phyloP scores from a whole-genome alignment of 2,797 vertebrate genomes.

The Dendrocincla tyrannina region DNA sequence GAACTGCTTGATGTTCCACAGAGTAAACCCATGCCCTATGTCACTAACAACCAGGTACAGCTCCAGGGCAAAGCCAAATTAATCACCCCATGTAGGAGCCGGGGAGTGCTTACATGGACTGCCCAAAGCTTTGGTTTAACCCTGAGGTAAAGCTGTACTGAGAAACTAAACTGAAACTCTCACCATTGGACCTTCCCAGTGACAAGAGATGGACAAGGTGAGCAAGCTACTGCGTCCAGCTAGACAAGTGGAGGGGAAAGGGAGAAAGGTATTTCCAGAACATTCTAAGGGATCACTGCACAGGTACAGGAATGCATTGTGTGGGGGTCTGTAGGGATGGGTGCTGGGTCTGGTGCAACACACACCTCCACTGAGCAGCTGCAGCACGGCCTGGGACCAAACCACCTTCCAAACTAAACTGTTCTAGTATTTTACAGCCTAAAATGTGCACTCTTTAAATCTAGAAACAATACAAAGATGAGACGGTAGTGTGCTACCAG shows the following conservation, averaged over 20 bases:
- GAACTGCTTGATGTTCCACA: not conserved
- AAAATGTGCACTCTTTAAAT: not conserved
- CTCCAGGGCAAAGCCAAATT: not conserved
- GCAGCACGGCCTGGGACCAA: not conserved
- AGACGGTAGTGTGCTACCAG: accelerated
- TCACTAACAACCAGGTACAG: not conserved
- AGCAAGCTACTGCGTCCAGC: not conserved
- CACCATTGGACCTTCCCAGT: not conserved
- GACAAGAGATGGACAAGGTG: not conserved
- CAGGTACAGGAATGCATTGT: not conserved
- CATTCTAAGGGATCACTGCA: not conserved
- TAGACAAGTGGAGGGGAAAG: not conserved
- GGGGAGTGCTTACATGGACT: not conserved
- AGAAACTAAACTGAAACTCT: not conserved
- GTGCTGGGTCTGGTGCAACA: not conserved
- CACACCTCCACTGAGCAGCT: not conserved
- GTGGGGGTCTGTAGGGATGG: accelerated
- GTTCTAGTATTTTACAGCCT: not conserved
- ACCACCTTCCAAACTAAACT: not conserved
- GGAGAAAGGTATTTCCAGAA: not conserved
- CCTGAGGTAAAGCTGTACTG: not conserved
- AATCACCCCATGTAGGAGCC: not conserved
- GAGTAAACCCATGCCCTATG: not conserved
- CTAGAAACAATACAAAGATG: not conserved
- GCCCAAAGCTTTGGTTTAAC: not conserved